Base-by-base conservation (phyloP, 2,888 invertebrate species). In the Mesoligia furuncula region DNA sequence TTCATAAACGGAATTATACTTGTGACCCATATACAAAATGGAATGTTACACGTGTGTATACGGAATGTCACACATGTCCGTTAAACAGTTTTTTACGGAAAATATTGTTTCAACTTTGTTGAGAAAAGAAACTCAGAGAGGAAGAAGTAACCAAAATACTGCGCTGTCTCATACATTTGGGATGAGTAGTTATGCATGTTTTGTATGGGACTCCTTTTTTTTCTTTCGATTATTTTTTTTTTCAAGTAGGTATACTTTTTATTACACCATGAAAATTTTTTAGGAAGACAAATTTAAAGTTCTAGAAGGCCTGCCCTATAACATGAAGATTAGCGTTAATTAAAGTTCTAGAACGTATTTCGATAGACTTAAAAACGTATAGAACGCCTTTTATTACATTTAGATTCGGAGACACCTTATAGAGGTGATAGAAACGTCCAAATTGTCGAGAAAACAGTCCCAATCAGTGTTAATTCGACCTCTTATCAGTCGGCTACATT, bases 401-500 rank as follows among this genome's bases (percentile, higher is more conserved):
- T 24, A 24, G 15, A 64, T 20, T 80, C 48, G 20, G 17, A 57
- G 17, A 51, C 36, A 20, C 11, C 17, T 51, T 20, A 45, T 36
- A 6, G 36, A 78, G 67, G 70, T 65, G 57, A 45, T 54, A 67
- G 36, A 62, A 73, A 45, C 27, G n/a, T 77, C 36, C 54, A 42
- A 77, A 57, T 73, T 72, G 39, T 54, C 39, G 67, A 72, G 73
- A 64, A 76, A 76, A 76, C 72, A 72, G 72, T 68, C 36, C 57
- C 6, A 72, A 80, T 85, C 75, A 66, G 70, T 74, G 76, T 77
- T 83, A 79, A 88, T 85, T 85, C 77, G 68, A 65, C 61, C 77
- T 68, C 64, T 77, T 85, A 87, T 87, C 87, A 80, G 72, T 51
- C 70, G 24, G 67, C 75, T 57, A 87, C 84, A 88, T 83, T 87